phyloP scores from a whole-genome alignment of 2,888 invertebrate genomes.

The Xestia ashworthii region DNA sequence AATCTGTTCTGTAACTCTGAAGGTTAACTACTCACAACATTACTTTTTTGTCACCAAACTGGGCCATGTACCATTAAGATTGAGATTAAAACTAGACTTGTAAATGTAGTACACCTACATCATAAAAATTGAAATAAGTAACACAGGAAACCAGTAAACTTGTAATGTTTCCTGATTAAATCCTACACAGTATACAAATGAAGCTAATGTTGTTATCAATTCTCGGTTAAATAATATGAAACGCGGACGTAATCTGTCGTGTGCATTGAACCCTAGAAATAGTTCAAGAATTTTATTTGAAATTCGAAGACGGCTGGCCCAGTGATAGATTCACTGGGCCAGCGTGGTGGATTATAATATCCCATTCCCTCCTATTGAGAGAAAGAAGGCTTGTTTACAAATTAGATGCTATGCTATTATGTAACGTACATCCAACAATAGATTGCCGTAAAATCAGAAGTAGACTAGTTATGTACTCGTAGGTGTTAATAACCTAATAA shows the following conservation, averaged over 20 bases:
- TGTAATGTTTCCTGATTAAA: constrained; percentile 28
- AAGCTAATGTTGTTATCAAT: neutral
- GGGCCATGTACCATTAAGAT: constrained; percentile 37
- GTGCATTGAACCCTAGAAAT: neutral
- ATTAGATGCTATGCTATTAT: neutral
- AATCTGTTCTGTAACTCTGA: constrained; percentile 34
- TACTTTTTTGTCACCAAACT: constrained; percentile 35
- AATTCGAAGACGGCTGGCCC: too few relatives aligned
- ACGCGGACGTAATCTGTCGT: neutral
- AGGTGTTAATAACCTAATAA: constrained; percentile 30
- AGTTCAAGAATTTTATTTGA: too few relatives aligned
- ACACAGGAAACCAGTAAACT: neutral
- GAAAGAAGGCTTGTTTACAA: neutral
- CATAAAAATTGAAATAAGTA: constrained; percentile 9
- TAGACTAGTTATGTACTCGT: constrained; percentile 8
- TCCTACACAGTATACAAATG: neutral
- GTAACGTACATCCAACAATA: neutral
- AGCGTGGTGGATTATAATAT: neutral
- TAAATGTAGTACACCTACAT: constrained; percentile 40
- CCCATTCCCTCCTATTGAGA: neutral
- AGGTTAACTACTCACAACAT: constrained; percentile 37
- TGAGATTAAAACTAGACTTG: constrained; percentile 28
- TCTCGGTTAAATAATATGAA: neutral
- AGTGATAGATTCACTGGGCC: neutral
- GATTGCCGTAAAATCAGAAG: neutral